Evolutionary conservation across 1,140 invertebrate species (phyloP).

Genomic region (Chionoecetes opilio): DNA sequence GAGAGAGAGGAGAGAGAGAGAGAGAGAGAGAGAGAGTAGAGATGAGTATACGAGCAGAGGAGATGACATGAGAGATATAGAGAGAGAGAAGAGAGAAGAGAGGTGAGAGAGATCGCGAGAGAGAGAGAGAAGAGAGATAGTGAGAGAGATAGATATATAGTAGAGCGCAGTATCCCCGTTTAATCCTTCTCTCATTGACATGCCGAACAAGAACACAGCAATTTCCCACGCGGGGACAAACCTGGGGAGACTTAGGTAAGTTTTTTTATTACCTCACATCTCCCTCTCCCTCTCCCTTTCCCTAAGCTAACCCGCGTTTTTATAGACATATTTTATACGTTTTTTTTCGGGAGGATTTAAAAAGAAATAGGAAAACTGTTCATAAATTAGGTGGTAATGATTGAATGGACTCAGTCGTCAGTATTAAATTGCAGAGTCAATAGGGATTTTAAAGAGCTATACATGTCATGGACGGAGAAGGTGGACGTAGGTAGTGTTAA

Average conservation of each 20-base stretch:
- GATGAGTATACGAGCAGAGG: no score
- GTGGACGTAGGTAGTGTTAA: no score
- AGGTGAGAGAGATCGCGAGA: not conserved
- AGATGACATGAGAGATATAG: not conserved
- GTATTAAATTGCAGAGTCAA: no score
- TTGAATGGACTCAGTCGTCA: no score
- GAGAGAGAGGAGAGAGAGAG: conserved; percentile 14
- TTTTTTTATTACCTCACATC: conserved; percentile 33
- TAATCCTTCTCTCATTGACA: conserved; percentile 71
- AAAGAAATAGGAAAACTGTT: no score
- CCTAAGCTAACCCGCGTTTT: not conserved
- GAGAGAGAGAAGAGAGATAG: not conserved
- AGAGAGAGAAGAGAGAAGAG: not conserved
- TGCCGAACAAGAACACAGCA: conserved; percentile 59
- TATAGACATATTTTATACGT: no score
- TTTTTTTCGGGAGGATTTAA: no score
- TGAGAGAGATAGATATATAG: conserved; percentile 40
- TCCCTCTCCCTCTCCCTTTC: not conserved
- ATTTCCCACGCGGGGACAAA: conserved; percentile 72
- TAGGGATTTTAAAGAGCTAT: no score
- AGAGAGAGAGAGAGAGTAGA: conserved; percentile 40
- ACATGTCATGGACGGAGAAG: no score
- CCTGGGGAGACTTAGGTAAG: conserved; percentile 63
- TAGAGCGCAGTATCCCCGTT: conserved; percentile 66
- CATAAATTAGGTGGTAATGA: no score